These are phyloP conservation scores for Saturnia japonica DNA, from an alignment of 2,888 invertebrate genomes.

Conservation along the genomic window DNA sequence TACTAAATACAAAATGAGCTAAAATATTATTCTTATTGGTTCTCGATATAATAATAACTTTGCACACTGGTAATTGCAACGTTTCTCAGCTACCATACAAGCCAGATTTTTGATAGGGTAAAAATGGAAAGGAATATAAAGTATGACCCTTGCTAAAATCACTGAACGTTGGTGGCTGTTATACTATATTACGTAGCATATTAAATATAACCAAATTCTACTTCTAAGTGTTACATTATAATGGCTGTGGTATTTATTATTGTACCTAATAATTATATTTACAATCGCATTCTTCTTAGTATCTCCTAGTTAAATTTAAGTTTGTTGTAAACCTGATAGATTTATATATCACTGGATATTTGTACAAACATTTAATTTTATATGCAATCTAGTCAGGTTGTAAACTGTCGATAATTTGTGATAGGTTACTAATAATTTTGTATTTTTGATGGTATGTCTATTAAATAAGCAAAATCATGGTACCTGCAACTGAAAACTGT, in stretches of 20 bases:
- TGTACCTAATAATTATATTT: slow-evolving; percentile 68
- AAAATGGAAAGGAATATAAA: background rate
- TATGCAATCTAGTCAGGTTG: too few relatives aligned
- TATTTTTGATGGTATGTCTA: too few relatives aligned
- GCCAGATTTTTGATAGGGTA: background rate
- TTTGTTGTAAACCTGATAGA: slow-evolving; percentile 4
- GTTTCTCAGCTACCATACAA: background rate
- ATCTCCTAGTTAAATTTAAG: slow-evolving; percentile 48
- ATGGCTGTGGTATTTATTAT: slow-evolving; percentile 77
- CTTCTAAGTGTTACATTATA: slow-evolving; percentile 71
- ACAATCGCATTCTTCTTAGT: slow-evolving; percentile 61
- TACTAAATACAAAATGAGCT: background rate
- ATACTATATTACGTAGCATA: slow-evolving; percentile 26
- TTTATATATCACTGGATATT: background rate
- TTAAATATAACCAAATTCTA: slow-evolving; percentile 54
- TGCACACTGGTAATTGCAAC: background rate
- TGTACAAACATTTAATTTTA: too few relatives aligned
- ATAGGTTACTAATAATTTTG: too few relatives aligned
- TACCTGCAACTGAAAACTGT: too few relatives aligned
- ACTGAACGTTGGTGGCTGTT: slow-evolving; percentile 15
- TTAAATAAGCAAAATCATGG: too few relatives aligned
- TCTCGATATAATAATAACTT: background rate
- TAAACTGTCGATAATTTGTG: too few relatives aligned
- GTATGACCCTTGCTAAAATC: background rate
- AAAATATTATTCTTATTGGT: background rate